A percentile compares a stretch with the other conserved stretches of the same genome.
Conservation (phyloP, 2,797 vertebrate species). For the Notolepis coatsorum region DNA sequence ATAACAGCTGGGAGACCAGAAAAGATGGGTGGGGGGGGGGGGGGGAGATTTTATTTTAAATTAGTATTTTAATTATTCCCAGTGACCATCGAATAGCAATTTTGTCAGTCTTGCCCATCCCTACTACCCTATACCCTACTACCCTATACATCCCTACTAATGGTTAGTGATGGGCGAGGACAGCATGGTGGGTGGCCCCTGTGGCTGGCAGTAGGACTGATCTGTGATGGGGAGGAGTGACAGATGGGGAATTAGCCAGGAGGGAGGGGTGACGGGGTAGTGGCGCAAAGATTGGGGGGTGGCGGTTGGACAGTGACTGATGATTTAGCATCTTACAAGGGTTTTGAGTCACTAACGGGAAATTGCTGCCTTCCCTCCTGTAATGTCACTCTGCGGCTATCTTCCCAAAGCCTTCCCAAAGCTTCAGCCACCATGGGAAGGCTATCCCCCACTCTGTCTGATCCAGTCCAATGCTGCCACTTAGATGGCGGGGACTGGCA, state of each 20-base stretch:
- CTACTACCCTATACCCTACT: too few relatives aligned
- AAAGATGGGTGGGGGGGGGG: too few relatives aligned
- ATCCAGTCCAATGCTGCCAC: neutral
- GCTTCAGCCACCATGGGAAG: neutral
- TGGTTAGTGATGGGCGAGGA: slow-evolving; percentile 2
- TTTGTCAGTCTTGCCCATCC: too few relatives aligned
- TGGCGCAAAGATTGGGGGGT: slow-evolving; percentile 14
- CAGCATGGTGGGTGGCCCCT: neutral
- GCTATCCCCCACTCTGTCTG: neutral
- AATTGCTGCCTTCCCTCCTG: neutral
- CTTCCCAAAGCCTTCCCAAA: slow-evolving; percentile 23
- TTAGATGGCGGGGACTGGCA: neutral
- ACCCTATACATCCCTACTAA: too few relatives aligned
- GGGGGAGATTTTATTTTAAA: too few relatives aligned
- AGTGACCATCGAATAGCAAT: too few relatives aligned
- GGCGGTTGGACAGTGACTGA: slow-evolving; percentile 9
- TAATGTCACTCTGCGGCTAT: slow-evolving; percentile 2
- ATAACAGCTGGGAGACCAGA: too few relatives aligned
- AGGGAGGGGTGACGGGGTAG: slow-evolving; percentile 30
- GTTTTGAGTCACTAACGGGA: slow-evolving; percentile 12
- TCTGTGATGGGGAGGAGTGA: slow-evolving; percentile 39
- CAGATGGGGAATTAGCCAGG: slow-evolving; percentile 56
- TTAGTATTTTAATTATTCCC: too few relatives aligned
- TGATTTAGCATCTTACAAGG: slow-evolving; percentile 11
- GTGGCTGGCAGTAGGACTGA: slow-evolving; percentile 16